These are phyloP conservation scores for Dipodomys stephensi DNA, from an alignment of 2,113 vertebrate species.

Conservation along the genomic window DNA sequence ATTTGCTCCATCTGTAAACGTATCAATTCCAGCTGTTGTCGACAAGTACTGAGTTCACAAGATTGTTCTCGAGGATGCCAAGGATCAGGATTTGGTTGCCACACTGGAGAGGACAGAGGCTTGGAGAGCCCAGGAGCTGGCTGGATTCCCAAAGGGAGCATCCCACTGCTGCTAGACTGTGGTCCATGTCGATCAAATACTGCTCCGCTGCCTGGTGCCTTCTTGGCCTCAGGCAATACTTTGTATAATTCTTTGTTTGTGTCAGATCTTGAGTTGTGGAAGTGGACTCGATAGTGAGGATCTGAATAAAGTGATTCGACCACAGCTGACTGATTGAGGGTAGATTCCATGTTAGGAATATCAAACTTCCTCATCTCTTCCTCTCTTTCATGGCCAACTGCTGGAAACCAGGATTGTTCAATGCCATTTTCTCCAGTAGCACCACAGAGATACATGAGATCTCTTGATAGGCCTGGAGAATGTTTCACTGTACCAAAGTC, in stretches of 20 bases:
- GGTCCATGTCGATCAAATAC: slow-evolving; percentile 84
- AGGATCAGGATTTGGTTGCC: slow-evolving; percentile 86
- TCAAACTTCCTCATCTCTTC: slow-evolving; percentile 93
- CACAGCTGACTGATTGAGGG: slow-evolving; percentile 93
- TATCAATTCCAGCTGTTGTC: slow-evolving; percentile 93
- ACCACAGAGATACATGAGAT: slow-evolving; percentile 89
- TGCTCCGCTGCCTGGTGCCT: slow-evolving; percentile 71
- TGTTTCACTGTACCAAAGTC: slow-evolving; percentile 68
- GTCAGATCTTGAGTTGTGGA: slow-evolving; percentile 83
- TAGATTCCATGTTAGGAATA: slow-evolving; percentile 92
- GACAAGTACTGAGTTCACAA: slow-evolving; percentile 92
- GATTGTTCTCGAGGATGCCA: slow-evolving; percentile 88
- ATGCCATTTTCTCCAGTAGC: slow-evolving; percentile 88
- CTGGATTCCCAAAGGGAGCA: slow-evolving; percentile 79
- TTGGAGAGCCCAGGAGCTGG: slow-evolving; percentile 85
- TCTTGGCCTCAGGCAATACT: slow-evolving; percentile 90
- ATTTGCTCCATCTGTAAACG: slow-evolving; percentile 95
- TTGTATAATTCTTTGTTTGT: slow-evolving; percentile 89
- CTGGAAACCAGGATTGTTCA: slow-evolving; percentile 89
- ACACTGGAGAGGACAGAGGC: slow-evolving; percentile 86
- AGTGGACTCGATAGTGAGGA: slow-evolving; percentile 90
- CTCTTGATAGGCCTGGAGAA: slow-evolving; percentile 80
- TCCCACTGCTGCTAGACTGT: slow-evolving; percentile 72
- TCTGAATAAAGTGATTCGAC: slow-evolving; percentile 90
- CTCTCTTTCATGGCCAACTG: slow-evolving; percentile 87